These are phyloP conservation scores for Hypena proboscidalis DNA, from an alignment of 2,888 invertebrate genomes.

Conservation along the genomic window DNA sequence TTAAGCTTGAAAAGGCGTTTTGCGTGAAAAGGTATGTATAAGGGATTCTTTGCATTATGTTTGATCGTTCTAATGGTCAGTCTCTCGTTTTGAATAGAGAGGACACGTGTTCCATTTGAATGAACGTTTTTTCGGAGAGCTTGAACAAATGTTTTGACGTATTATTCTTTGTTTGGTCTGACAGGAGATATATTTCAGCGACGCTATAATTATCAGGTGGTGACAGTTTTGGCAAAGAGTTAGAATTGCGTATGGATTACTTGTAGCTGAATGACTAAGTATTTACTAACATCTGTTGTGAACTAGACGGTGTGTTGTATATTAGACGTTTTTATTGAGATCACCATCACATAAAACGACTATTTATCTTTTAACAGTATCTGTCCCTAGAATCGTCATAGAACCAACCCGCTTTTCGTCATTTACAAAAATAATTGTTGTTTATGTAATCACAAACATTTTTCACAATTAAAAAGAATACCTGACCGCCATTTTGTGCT, in stretches of 20 bases:
- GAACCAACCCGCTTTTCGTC: neutral
- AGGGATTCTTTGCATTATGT: slow-evolving; percentile 31
- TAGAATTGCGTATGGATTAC: too few species aligned
- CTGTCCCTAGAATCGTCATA: neutral
- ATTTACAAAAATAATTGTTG: slow-evolving; percentile 11
- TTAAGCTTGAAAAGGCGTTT: slow-evolving; percentile 54
- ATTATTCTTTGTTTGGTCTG: neutral
- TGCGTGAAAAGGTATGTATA: slow-evolving; percentile 39
- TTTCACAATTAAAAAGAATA: slow-evolving; percentile 40
- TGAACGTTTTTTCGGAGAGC: too few species aligned
- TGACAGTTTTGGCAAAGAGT: neutral
- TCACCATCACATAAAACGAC: too few species aligned
- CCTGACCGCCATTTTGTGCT: slow-evolving; percentile 37
- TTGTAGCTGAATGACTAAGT: too few species aligned
- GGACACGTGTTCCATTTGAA: slow-evolving; percentile 21
- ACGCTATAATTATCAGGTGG: neutral
- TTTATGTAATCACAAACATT: slow-evolving; percentile 32
- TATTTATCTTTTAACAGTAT: too few species aligned
- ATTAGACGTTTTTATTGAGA: too few species aligned
- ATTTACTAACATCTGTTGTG: too few species aligned
- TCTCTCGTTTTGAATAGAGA: slow-evolving; percentile 27
- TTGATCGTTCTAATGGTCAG: slow-evolving; percentile 41
- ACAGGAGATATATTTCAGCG: neutral
- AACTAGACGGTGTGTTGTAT: too few species aligned
- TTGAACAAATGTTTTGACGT: too few species aligned